Percentiles rank a stretch among this genome's conserved stretches.
phyloP scores from a whole-genome alignment of 2,113 vertebrate genomes.

The Pungitius pungitius region DNA sequence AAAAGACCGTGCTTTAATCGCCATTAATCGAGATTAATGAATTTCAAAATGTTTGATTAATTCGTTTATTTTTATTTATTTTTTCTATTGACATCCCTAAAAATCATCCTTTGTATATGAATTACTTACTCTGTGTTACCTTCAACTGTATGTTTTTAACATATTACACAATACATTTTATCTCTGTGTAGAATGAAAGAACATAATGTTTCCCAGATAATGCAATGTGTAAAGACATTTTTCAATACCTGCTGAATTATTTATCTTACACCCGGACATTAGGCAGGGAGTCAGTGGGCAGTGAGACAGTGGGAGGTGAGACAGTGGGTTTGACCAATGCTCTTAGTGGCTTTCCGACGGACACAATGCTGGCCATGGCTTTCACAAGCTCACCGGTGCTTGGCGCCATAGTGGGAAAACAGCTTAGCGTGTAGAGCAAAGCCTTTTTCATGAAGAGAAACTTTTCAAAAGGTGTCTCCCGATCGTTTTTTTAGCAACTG shows the following conservation, averaged over 20 bases:
- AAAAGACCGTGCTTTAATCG: too few species aligned
- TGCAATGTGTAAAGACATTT: not conserved
- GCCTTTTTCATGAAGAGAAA: not conserved
- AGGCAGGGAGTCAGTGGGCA: not conserved
- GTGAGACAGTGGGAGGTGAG: too few species aligned
- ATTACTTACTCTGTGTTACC: too few species aligned
- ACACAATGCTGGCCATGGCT: not conserved
- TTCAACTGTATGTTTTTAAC: not conserved
- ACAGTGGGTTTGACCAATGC: not conserved
- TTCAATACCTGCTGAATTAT: not conserved
- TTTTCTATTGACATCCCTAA: too few species aligned
- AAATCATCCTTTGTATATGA: too few species aligned
- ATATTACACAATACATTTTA: not conserved
- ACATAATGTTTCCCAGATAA: too few species aligned
- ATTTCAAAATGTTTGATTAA: too few species aligned
- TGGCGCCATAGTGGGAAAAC: not conserved
- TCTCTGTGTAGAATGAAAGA: not conserved
- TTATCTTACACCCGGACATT: not conserved
- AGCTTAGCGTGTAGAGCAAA: not conserved
- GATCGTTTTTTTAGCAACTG: not conserved
- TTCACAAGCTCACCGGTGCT: not conserved
- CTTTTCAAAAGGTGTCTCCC: not conserved
- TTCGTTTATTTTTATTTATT: too few species aligned
- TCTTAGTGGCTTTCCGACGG: not conserved
- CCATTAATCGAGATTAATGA: too few species aligned